Evolutionary conservation across 2,113 vertebrate species (phyloP).

Genomic region (Sphaerodactylus townsendi): DNA sequence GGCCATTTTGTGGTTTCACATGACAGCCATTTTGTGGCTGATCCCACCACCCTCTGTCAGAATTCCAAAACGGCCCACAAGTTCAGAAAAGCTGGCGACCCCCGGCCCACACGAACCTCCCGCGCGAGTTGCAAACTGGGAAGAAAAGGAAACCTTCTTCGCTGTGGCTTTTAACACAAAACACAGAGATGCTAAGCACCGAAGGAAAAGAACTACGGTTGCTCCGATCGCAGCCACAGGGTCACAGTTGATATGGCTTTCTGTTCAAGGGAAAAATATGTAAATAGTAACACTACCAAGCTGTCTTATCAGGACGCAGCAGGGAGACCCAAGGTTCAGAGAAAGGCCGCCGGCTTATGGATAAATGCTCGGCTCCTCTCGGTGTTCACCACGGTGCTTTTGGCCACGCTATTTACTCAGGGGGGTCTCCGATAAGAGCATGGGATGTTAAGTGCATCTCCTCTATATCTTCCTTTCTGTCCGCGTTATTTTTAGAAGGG

Average conservation of each 20-base stretch:
- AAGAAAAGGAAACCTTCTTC: neutral
- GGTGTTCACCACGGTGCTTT: constrained; percentile 27
- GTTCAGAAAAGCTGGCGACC: no score
- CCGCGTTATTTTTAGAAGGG: constrained; percentile 49
- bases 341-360: constrained; percentile 10
- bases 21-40: no score
- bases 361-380: constrained; percentile 34
- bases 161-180: neutral
- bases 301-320: constrained; percentile 35
- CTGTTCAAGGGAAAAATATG: constrained; percentile 33
- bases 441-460: constrained; percentile 14
- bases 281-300: constrained; percentile 35
- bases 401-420: constrained; percentile 2
- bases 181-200: neutral
- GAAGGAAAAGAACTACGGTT: neutral
- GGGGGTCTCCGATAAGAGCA: constrained; percentile 25
- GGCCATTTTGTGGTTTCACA: no score
- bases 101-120: neutral
- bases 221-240: neutral
- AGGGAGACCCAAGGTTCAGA: constrained; percentile 35
- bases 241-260: constrained; percentile 1
- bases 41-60: no score
- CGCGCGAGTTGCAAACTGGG: neutral
- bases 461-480: constrained; percentile 22
- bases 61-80: no score